Evolutionary conservation across 2,113 vertebrate species (phyloP).

Genomic region (Catharus fuscescens): DNA sequence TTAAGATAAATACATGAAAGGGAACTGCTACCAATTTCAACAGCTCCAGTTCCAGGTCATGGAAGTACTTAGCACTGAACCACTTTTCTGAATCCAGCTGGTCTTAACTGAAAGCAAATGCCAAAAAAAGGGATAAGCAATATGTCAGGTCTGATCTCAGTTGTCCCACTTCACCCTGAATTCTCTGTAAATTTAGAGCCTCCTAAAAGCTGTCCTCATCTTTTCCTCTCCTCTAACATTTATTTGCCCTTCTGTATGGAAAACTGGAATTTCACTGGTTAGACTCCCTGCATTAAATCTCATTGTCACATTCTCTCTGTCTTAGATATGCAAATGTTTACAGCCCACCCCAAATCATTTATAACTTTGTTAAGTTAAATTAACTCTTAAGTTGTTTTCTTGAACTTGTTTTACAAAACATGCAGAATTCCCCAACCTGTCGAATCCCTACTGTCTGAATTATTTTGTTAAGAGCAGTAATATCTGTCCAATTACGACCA

Average conservation of each 20-base stretch:
- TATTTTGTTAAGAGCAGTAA: background rate
- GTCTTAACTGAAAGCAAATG: background rate
- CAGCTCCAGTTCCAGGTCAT: background rate
- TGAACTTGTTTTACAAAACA: background rate
- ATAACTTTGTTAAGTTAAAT: background rate
- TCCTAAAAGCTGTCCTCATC: background rate
- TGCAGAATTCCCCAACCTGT: background rate
- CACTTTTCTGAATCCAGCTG: background rate
- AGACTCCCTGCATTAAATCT: background rate
- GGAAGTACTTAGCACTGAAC: background rate
- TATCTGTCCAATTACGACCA: background rate
- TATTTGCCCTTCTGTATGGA: background rate
- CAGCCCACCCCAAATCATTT: background rate
- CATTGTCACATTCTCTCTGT: background rate
- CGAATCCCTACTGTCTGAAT: background rate
- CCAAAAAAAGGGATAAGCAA: background rate
- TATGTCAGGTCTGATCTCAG: background rate
- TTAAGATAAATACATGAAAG: background rate
- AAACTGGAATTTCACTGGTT: background rate
- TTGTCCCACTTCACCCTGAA: background rate
- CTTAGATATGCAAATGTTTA: background rate
- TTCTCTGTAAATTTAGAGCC: background rate
- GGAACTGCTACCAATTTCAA: background rate
- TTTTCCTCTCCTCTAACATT: background rate
- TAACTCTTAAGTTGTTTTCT: background rate